Base-by-base conservation (phyloP, 2,888 invertebrate genomes). In the Cataglyphis albicans region DNA sequence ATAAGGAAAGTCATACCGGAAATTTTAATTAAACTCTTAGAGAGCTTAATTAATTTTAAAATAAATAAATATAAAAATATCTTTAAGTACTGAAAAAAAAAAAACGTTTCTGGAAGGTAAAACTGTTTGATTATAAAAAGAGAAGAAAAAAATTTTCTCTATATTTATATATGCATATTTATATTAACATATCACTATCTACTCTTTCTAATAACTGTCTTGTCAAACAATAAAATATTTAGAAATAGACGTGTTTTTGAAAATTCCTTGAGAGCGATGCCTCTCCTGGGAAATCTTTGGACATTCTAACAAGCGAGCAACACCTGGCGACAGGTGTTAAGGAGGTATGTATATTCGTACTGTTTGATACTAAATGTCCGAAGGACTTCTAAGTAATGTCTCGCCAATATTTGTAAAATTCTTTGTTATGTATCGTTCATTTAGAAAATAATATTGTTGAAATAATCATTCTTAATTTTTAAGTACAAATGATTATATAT, bases 241-340 rank as follows among this genome's bases (percentile, higher is more conserved):
- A 41, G n/a, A 41, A 76, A 25, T 10, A 7, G 25, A 12, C 29
- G n/a, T 10, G 6, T 67, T 63, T 67, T 74, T 74, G 48, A 55
- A 70, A 81, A 57, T 86, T 82, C 35, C 61, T 72, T 32, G 21
- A 32, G 25, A 21, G 41, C 32, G n/a, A 41, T 52, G 3, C 32
- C 15, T 70, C 52, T 7, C 65, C 63, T 55, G 78, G 85, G 81
- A 88, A 87, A 84, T 84, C 84, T 85, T 81, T 35, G 81, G 84
- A 87, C 76, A 81, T 75, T 72, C 82, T 73, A 89, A 89, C 87
- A 89, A 83, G 83, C 85, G 72, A 72, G 76, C 75, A 91, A 87
- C 92, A 93, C 90, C 93, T 93, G 93, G 86, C 92, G 91, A 86
- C 93, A 93, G 91, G 91, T 92, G 92, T 75, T 75, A 81, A 84